Evolutionary conservation across 2,888 invertebrate species (phyloP), one percentile per base, ranked within the genome.

Genomic region (Xylota sylvarum): DNA sequence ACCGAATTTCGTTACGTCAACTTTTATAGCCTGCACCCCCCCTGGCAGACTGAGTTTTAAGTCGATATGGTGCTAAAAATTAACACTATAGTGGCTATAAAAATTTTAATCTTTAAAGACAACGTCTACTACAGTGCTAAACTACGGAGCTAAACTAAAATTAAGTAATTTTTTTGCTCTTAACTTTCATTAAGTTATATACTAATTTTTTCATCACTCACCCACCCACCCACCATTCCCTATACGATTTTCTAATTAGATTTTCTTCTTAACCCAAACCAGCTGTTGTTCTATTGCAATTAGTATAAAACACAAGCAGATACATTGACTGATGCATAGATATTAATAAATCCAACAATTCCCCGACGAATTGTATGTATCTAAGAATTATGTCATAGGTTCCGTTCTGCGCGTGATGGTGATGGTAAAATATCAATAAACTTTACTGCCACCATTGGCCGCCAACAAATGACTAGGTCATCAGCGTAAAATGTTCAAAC

Each of bases 351-450:
- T 40, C 50, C 50, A 35, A 50, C 65, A 50, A 67, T 52, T 27
- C 37, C 35, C 52, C 52, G 27, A 43, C 14, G 14, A 43, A 35
- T 10, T 30, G 56, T 30, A 58, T 72, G 62, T 50, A 62, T 73
- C 40, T 50, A 43, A 58, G 48, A 74, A 74, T 74, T 64, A 55
- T 74, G 74, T 74, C 73, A 74, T 64, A 55, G 43, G 9, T 74
- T 23, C n/a, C 17, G 43, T 74, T 62, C 32, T 43, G 43, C 52
- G 55, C 52, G 35, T 17, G 64, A 74, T 74, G 55, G 55, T 43
- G 46, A 32, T 65, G 64, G 74, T 64, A 19, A 64, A 74, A 43
- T 74, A 74, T 74, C 74, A 64, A 64, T 55, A 62, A 74, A 64
- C 19, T 64, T 64, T 70, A 46, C 32, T 58, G 46, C 23, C 43